These are phyloP conservation scores for Myotis davidii DNA, from an alignment of 2,113 vertebrate species.

Conservation along the genomic window DNA sequence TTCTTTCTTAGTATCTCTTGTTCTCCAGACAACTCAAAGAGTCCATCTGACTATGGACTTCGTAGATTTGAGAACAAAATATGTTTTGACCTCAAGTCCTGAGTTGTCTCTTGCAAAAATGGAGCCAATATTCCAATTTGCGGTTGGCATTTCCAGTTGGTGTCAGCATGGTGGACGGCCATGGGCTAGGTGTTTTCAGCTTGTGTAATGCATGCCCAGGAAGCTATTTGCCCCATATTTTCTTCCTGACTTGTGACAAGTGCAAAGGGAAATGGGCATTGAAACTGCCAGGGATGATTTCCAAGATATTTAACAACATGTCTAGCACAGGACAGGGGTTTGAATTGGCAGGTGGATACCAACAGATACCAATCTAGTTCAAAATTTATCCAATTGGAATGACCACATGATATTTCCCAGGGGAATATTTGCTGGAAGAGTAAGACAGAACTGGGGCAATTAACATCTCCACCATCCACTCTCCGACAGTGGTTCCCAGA, in stretches of 20 bases:
- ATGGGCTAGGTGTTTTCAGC: not conserved
- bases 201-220: not conserved
- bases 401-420: not conserved
- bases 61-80: not conserved
- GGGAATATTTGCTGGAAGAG: not conserved
- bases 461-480: not conserved
- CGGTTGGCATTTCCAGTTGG: not conserved
- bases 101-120: constrained; percentile 3
- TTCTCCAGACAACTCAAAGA: not conserved
- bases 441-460: not conserved
- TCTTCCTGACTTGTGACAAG: not conserved
- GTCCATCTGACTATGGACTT: not conserved
- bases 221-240: not conserved
- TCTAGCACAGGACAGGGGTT: not conserved
- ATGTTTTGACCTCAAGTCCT: not conserved
- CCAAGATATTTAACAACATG: not conserved
- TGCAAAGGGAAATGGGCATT: not conserved
- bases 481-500: not conserved
- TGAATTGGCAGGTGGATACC: not conserved
- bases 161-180: not conserved
- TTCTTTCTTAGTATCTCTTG: not conserved
- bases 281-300: not conserved
- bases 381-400: not conserved
- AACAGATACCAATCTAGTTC: not conserved
- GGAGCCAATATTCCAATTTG: not conserved